Conservation (phyloP, 2,888 invertebrate genomes). For the Caenorhabditis auriculariae region DNA sequence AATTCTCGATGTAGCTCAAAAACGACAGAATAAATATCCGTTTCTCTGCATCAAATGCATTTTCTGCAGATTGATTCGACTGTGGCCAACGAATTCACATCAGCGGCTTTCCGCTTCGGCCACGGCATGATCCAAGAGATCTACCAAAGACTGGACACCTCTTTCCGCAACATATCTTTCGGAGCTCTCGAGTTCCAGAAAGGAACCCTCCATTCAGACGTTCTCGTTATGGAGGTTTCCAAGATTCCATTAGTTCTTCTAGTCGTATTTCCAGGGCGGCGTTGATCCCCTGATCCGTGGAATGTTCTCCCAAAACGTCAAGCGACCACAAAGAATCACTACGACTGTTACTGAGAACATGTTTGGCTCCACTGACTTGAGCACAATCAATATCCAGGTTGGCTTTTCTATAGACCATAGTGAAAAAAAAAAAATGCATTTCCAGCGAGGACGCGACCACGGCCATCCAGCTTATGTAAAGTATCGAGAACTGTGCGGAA, state of each 20-base stretch:
- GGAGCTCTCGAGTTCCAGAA: constrained; percentile 85
- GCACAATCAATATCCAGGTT: constrained; percentile 86
- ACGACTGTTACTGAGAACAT: constrained; percentile 88
- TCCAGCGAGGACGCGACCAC: constrained; percentile 81
- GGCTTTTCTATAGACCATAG: background rate
- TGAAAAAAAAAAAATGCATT: constrained; percentile 59
- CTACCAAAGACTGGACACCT: constrained; percentile 78
- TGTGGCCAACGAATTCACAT: constrained; percentile 92
- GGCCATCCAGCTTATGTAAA: constrained; percentile 81
- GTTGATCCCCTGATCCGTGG: constrained; percentile 81
- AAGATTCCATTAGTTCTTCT: background rate
- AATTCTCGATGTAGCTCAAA: too few species aligned
- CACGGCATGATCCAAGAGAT: constrained; percentile 84
- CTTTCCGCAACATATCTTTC: constrained; percentile 75
- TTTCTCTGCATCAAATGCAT: too few species aligned
- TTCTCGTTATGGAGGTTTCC: constrained; percentile 45
- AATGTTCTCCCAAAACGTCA: constrained; percentile 46
- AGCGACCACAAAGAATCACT: constrained; percentile 78
- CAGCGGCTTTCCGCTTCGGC: constrained; percentile 89
- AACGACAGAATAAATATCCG: too few species aligned
- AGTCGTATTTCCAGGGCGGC: constrained; percentile 79
- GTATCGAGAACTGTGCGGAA: constrained; percentile 83
- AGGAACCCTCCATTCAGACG: constrained; percentile 80
- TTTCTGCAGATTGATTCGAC: constrained; percentile 76
- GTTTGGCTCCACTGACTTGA: constrained; percentile 75